Evolutionary conservation across 2,797 vertebrate genomes (phyloP).

Genomic region (Chelon auratus): DNA sequence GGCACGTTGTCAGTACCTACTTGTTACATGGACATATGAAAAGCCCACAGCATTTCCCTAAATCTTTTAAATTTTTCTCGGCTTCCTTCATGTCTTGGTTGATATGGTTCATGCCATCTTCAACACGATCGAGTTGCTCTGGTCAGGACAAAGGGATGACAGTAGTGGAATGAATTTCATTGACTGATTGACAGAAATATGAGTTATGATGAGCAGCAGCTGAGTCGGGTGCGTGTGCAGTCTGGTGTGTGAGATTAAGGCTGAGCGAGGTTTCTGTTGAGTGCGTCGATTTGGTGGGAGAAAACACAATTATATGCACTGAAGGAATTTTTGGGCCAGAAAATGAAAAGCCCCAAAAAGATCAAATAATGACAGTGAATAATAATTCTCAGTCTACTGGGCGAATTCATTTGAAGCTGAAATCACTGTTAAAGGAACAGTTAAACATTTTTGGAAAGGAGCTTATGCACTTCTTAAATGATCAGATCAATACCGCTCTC

Average conservation of each 20-base stretch:
- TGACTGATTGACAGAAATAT: conserved; percentile 90
- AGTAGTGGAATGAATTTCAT: conserved; percentile 99
- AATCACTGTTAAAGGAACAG: conserved; percentile 15
- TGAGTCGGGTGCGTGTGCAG: conserved; percentile 22
- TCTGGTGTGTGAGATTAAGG: conserved; percentile 19
- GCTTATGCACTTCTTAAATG: not conserved
- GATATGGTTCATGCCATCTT: conserved; percentile 99
- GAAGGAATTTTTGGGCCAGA: conserved; percentile 13
- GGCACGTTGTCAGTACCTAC: conserved; percentile 98
- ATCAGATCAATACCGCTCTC: not conserved
- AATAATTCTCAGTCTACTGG: conserved; percentile 1
- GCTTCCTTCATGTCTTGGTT: conserved; percentile 99
- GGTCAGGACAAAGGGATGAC: conserved; percentile 99
- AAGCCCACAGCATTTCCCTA: conserved; percentile 99
- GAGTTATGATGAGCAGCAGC: conserved; percentile 88
- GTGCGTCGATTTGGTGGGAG: not conserved
- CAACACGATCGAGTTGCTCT: conserved; percentile 99
- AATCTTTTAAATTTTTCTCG: conserved; percentile 99
- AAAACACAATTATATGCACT: conserved; percentile 7
- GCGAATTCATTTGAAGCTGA: not conserved
- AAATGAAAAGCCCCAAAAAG: conserved; percentile 4
- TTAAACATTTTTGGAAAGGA: not conserved
- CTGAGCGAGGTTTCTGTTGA: not conserved
- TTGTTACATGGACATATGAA: conserved; percentile 99
- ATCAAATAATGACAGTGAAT: conserved; percentile 24